Evolutionary conservation across 2,113 vertebrate genomes (phyloP).

Genomic region (Chamaea fasciata): DNA sequence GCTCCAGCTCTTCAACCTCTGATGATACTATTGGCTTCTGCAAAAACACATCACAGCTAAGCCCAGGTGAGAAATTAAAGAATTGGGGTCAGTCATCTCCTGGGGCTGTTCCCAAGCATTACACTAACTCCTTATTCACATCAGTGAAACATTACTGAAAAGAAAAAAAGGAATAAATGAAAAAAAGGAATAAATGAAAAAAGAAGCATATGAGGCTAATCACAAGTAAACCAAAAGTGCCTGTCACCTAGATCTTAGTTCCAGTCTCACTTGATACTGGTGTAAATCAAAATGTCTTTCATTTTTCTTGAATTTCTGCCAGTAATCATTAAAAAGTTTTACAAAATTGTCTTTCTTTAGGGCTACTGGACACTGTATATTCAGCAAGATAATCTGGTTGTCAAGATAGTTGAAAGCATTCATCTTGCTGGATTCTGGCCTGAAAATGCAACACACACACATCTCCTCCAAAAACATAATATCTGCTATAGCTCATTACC

Average conservation of each 20-base stretch:
- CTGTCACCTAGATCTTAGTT: neutral
- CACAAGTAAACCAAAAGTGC: neutral
- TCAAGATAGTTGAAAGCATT: neutral
- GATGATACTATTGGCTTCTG: neutral
- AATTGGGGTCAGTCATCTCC: neutral
- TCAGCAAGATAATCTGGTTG: neutral
- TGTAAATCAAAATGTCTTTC: neutral
- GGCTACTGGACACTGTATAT: neutral
- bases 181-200: neutral
- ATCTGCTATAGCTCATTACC: conserved; percentile 12
- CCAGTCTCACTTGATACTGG: neutral
- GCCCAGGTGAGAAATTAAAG: neutral
- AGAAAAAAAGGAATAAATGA: too few relatives aligned
- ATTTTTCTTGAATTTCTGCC: neutral
- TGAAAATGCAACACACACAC: neutral
- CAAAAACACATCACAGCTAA: neutral
- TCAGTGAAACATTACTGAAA: neutral
- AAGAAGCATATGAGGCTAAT: neutral
- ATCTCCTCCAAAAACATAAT: neutral
- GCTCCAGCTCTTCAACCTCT: neutral
- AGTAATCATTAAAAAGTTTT: neutral
- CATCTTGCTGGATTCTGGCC: neutral
- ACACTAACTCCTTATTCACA: neutral
- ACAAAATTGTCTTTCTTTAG: neutral
- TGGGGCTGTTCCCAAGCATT: neutral